Percentiles rank a stretch among this genome's conserved stretches.
Evolutionary conservation across 1,140 invertebrate genomes (phyloP).

Genomic region (Manduca sexta): DNA sequence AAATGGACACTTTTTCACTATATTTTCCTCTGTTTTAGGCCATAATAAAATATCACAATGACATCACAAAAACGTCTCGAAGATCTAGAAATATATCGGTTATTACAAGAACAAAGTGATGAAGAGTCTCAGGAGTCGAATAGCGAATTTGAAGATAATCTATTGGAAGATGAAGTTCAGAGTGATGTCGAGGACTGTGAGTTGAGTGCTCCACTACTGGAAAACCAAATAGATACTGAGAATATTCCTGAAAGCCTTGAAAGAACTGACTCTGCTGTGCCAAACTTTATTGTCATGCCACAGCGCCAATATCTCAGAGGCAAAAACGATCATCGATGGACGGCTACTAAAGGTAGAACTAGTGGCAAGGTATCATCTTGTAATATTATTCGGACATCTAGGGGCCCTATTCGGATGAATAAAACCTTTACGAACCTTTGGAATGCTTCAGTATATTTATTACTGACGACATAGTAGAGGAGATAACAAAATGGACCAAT

Average conservation of each 20-base stretch:
- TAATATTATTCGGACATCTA: not conserved
- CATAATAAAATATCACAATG: too few species aligned
- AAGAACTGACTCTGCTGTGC: not conserved
- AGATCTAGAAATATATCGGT: slow-evolving; percentile 3
- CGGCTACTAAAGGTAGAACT: too few species aligned
- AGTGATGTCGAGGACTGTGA: slow-evolving; percentile 10
- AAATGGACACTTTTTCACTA: too few species aligned
- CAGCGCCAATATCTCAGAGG: not conserved
- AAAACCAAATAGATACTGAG: not conserved
- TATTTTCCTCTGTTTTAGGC: too few species aligned
- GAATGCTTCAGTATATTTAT: slow-evolving; percentile 1
- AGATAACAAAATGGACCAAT: slow-evolving; percentile 6
- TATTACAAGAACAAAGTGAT: slow-evolving; percentile 8
- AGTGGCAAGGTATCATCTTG: too few species aligned
- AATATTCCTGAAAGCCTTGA: not conserved
- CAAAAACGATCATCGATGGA: too few species aligned
- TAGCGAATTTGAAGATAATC: slow-evolving; percentile 8
- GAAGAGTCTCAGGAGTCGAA: slow-evolving; percentile 7
- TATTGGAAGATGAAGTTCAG: slow-evolving; percentile 11
- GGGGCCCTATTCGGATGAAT: not conserved
- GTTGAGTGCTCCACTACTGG: slow-evolving; percentile 9
- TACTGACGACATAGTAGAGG: slow-evolving; percentile 2
- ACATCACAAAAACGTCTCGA: too few species aligned
- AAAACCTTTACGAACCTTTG: not conserved
- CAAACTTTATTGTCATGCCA: not conserved